Evolutionary conservation across 2,113 vertebrate species (phyloP), one percentile per base, ranked within the genome.

Genomic region (Misgurnus anguillicaudatus): DNA sequence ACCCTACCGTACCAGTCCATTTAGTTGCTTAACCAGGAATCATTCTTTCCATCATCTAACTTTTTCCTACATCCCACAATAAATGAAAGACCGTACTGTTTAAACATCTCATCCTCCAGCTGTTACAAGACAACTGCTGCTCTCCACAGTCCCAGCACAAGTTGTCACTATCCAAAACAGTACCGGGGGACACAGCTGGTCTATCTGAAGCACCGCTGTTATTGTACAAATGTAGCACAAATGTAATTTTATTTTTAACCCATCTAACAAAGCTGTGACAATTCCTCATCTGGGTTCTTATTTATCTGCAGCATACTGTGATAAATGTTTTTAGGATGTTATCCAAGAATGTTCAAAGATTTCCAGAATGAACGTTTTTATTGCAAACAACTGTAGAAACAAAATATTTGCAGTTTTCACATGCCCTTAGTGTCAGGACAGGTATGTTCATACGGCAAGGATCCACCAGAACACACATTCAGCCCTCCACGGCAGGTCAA

Each of bases 371-470:
- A n/a, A 39, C 68, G 48, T 4, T 39, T 61, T 19, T 41, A 31
- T 38, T 77, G 78, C 62, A 83, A 77, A 79, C 53, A 77, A 74
- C 14, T n/a, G 55, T 21, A 62, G 11, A 84, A 61, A 31, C 14
- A 74, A 74, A 67, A 81, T 61, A 21, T 51, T 60, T 41, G 75
- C 5, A 9, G 64, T 77, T 61, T 78, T 79, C 80, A 80, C 84
- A 85, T 64, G 74, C 84, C 70, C 80, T 82, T 63, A 24, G 73
- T 63, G 62, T 51, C 42, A 67, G 69, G 75, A 69, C 80, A 80
- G 74, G 77, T 81, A 77, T 78, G 78, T 69, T 41, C 63, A 45
- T 71, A 65, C 80, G 53, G 80, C 79, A 79, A 76, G 58, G 48
- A 58, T 39, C 80, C 42, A 21, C 72, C 71, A 82, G 47, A 77